phyloP scores from a whole-genome alignment of 2,888 invertebrate species.

The Ochropacha duplaris region DNA sequence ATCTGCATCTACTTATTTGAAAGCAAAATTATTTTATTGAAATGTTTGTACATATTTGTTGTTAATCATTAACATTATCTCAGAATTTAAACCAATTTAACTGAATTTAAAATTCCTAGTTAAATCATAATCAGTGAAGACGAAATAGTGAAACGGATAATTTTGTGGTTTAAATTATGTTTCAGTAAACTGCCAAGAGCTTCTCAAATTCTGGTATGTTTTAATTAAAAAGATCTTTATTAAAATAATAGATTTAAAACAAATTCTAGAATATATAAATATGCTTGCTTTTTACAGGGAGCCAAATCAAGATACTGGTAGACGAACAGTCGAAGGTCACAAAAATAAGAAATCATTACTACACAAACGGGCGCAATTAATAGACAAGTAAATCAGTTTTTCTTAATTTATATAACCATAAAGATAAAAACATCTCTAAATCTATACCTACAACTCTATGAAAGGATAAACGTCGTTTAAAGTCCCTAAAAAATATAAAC shows the following conservation, averaged over 20 bases:
- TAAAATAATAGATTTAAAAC: background rate
- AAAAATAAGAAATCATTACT: background rate
- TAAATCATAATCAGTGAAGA: no score
- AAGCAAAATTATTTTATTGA: no score
- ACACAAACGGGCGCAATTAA: background rate
- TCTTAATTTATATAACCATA: background rate
- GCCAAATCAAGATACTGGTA: slow-evolving; percentile 1
- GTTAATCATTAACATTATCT: no score
- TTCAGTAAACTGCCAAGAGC: slow-evolving; percentile 13
- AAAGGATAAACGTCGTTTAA: no score
- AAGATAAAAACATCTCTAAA: background rate
- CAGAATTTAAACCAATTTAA: no score
- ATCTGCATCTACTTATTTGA: no score
- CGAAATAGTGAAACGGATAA: no score
- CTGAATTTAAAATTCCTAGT: no score
- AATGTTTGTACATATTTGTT: no score
- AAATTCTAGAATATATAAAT: background rate
- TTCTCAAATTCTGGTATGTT: slow-evolving; percentile 9
- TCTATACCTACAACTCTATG: no score
- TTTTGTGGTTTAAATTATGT: no score
- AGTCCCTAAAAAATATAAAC: no score
- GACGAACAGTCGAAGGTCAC: background rate
- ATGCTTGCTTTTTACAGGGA: slow-evolving; percentile 20
- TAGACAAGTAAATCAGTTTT: background rate
- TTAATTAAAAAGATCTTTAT: background rate